Evolutionary conservation across 2,113 vertebrate species (phyloP), one percentile per base, ranked within the genome.

Genomic region (Haliaeetus leucogaster): DNA sequence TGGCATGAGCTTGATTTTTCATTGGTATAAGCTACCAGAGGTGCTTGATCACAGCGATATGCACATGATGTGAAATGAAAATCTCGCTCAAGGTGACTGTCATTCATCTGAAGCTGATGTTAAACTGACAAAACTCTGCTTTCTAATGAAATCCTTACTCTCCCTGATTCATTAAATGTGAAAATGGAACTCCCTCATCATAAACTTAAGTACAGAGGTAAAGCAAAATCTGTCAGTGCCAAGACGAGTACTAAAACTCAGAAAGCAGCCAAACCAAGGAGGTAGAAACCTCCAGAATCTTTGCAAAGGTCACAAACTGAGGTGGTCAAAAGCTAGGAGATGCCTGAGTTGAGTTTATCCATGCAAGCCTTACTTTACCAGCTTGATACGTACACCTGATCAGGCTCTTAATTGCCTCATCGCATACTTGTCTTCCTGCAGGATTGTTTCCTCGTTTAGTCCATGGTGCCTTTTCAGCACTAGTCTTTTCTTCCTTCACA

Each of bases 101-200:
- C 40, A 10, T 80, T 80, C 71, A 22, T 52, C 62, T 61, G 70
- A 79, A 86, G 48, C 58, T 77, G 40, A 23, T 62, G 53, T 52
- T 90, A 59, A 85, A 38, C 20, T 67, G 73, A 47, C 71, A 86
- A 76, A 92, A 68, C 29, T 38, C 32, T 34, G 16, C 34, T 82
- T 91, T 93, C 62, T 65, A 66, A 84, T 53, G n/a, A 93, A 71
- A 22, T 56, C 58, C 25, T 72, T 79, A 29, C 20, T 89, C 29
- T 72, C 58, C 21, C 10, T 3, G 6, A 6, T 86, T 80, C 53
- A 61, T 62, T 81, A 76, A 59, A 79, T 67, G 34, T 73, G 61
- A 23, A 90, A 92, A 42, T 67, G 19, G 42, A 80, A 89, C 38
- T 74, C 56, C 10, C 52, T 74, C n/a, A 30, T 91, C 40, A 68